Base-by-base conservation (phyloP, 2,113 vertebrate species). In the Recurvirostra avosetta region DNA sequence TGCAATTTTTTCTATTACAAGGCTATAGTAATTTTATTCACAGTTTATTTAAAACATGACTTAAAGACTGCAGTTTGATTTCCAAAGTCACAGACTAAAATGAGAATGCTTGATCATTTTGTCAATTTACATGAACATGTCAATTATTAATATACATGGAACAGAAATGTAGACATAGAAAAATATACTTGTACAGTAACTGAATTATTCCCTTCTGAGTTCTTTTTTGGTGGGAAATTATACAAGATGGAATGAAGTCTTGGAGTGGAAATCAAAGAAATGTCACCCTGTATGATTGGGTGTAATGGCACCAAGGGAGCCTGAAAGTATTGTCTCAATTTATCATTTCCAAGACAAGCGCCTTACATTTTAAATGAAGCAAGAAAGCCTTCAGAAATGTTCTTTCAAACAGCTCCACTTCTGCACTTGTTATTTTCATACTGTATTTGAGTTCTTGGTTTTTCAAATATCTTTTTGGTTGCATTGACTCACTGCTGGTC, bases 231-330 rank as follows among this genome's bases (percentile, higher is more conserved):
- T 90, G 58, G 82, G 87, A 91, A 96, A 88, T 95, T 84, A 66
- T 68, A 73, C 38, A 61, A 67, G 53, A 71, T 26, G 4, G 78
- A 85, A 88, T 90, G 89, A 93, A 92, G n/a, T 73, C 76, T 86
- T 92, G 25, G 71, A 90, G 53, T 90, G 55, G 71, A 95, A 96
- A 96, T 94, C 92, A 93, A 92, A 96, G 88, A 93, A 79, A 72
- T 73, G 36, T 89, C 83, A 89, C 50, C 68, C 27, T 82, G 5
- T 75, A 58, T 29, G n/a, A 71, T 19, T 43, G n/a, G n/a, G 40
- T 84, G 34, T 92, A 93, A 68, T 95, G 91, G 50, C 72, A 91
- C 49, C n/a, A 70, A 68, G 63, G 72, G 56, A 82, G 14, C 53
- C 71, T 68, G 62, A 76, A 91, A 92, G 50, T 80, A 73, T 74